Evolutionary conservation across 2,113 vertebrate species (phyloP).

Genomic region (Proterorhinus semilunaris): DNA sequence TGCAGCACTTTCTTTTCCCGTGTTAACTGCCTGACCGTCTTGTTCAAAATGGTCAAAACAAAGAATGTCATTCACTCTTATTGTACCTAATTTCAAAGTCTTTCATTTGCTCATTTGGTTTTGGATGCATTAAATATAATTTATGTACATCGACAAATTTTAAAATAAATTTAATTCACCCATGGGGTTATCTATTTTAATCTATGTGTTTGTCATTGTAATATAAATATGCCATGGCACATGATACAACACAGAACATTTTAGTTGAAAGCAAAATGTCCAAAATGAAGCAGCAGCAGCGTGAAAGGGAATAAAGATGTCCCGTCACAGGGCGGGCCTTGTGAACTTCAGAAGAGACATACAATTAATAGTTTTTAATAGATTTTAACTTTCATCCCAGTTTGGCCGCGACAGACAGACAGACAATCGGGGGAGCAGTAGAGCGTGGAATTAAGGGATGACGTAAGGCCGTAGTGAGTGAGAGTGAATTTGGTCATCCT

Average conservation of each 20-base stretch:
- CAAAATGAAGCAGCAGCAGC: too few relatives aligned
- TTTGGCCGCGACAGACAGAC: neutral
- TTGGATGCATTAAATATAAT: slow-evolving; percentile 77
- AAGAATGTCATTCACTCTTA: slow-evolving; percentile 76
- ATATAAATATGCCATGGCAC: too few relatives aligned
- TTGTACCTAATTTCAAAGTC: slow-evolving; percentile 66
- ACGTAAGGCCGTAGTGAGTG: slow-evolving; percentile 44
- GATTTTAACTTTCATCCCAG: slow-evolving; percentile 14
- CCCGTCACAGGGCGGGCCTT: too few relatives aligned
- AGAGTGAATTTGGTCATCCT: neutral
- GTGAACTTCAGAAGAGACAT: too few relatives aligned
- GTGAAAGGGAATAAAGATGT: too few relatives aligned
- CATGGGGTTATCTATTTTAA: slow-evolving; percentile 66
- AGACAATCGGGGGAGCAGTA: slow-evolving; percentile 8
- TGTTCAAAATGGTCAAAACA: slow-evolving; percentile 74
- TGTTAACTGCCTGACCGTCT: slow-evolving; percentile 75
- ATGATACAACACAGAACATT: neutral
- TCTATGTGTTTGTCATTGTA: slow-evolving; percentile 56
- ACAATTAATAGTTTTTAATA: too few relatives aligned
- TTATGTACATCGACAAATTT: slow-evolving; percentile 82
- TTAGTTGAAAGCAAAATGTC: neutral
- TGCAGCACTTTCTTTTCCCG: slow-evolving; percentile 80
- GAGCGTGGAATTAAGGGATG: slow-evolving; percentile 29
- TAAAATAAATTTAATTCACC: slow-evolving; percentile 79
- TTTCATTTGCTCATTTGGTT: slow-evolving; percentile 73